phyloP scores from a whole-genome alignment of 2,113 vertebrate species.

The Gallinago paraguaiae region DNA sequence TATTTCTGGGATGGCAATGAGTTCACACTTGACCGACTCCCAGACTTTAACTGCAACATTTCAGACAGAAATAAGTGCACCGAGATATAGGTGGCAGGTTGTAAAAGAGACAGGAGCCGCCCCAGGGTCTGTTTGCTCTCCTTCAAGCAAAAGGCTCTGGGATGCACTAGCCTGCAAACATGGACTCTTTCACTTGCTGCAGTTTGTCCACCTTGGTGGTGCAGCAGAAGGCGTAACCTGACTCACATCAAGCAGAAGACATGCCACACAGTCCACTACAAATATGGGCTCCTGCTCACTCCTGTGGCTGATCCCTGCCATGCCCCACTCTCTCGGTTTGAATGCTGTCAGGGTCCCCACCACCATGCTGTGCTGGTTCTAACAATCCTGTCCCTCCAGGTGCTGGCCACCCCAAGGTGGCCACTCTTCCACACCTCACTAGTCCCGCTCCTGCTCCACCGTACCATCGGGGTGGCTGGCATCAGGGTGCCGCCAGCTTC shows the following conservation, averaged over 20 bases:
- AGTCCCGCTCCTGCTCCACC: rapidly evolving
- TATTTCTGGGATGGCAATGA: neutral
- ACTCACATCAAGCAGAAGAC: neutral
- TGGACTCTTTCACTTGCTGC: neutral
- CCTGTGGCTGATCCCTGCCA: neutral
- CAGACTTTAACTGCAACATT: neutral
- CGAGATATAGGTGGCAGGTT: neutral
- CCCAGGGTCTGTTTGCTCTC: neutral
- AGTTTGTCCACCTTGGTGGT: neutral
- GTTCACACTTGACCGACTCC: neutral
- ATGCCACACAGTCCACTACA: neutral
- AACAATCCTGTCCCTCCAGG: rapidly evolving
- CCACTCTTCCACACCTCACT: rapidly evolving
- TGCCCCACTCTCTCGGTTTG: neutral
- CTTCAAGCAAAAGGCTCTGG: neutral
- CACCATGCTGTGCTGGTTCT: rapidly evolving
- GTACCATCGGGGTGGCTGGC: neutral
- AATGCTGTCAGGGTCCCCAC: neutral
- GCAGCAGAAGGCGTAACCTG: neutral
- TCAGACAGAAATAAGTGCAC: neutral
- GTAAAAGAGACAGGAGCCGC: neutral
- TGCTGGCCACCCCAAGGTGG: rapidly evolving
- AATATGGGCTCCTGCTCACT: neutral
- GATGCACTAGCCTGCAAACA: neutral
- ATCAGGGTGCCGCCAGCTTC: neutral